phyloP scores from a whole-genome alignment of 2,113 vertebrate genomes.

The Dryoscopus gambensis region DNA sequence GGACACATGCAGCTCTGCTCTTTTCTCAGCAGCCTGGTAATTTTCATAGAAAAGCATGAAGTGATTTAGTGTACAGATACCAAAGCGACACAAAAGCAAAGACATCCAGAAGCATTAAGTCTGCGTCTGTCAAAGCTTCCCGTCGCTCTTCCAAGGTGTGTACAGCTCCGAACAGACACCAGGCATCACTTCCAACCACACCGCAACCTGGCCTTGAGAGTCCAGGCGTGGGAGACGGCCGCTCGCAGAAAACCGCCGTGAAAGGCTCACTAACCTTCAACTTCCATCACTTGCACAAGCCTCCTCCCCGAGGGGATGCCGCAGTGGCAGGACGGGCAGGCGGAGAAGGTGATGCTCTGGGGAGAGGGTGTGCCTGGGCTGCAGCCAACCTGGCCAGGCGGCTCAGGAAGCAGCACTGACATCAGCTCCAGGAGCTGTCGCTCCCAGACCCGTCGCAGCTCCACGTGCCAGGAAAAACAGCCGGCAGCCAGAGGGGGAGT shows the following conservation, averaged over 20 bases:
- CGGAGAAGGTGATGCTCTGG: neutral
- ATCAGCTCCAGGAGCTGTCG: neutral
- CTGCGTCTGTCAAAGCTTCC: neutral
- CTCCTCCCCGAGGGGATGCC: neutral
- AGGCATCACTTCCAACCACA: neutral
- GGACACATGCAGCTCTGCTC: neutral
- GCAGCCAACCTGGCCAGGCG: neutral
- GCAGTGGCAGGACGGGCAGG: neutral
- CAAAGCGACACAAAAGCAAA: neutral
- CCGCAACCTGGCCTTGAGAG: rapidly evolving
- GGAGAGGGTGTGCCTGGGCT: neutral
- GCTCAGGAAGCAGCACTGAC: slow-evolving; percentile 14
- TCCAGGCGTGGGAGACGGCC: rapidly evolving
- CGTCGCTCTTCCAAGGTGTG: neutral
- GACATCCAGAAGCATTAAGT: neutral
- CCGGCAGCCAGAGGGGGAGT: neutral
- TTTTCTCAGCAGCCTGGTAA: neutral
- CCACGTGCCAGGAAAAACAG: neutral
- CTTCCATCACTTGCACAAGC: neutral
- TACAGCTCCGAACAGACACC: neutral
- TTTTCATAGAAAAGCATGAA: neutral
- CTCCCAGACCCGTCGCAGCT: neutral
- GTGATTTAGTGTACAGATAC: neutral
- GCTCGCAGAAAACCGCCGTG: rapidly evolving
- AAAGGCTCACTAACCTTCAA: neutral